Percentiles rank a stretch among this genome's conserved stretches.
Evolutionary conservation across 2,113 vertebrate genomes (phyloP).

Genomic region (Epinephelus fuscoguttatus): DNA sequence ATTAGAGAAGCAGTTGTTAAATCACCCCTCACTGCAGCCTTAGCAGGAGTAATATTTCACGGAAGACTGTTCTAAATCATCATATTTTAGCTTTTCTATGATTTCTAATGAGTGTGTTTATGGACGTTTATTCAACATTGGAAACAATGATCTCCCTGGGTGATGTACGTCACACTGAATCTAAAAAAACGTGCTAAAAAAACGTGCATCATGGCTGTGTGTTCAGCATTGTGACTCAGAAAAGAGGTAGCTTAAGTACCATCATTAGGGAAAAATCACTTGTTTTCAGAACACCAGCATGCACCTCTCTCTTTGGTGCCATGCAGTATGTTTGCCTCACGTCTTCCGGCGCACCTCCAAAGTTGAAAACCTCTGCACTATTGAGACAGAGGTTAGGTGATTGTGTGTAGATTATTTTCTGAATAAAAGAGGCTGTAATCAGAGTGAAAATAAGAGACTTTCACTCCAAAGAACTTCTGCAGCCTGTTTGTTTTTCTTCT

Average conservation of each 20-base stretch:
- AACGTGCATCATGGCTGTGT: background rate
- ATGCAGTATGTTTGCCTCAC: background rate
- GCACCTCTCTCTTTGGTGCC: background rate
- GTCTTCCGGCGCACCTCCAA: background rate
- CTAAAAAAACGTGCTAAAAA: background rate
- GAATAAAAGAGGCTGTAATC: slow-evolving; percentile 6
- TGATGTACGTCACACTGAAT: background rate
- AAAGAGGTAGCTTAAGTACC: background rate
- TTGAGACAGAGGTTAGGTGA: background rate
- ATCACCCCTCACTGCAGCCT: background rate
- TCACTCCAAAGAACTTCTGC: background rate
- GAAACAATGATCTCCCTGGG: background rate
- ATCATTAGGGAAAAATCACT: background rate
- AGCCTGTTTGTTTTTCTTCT: slow-evolving; percentile 21
- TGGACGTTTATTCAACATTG: background rate
- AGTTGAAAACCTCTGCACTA: background rate
- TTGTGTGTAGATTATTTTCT: background rate
- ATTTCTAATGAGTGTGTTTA: background rate
- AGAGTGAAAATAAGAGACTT: background rate
- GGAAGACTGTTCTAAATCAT: background rate
- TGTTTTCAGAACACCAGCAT: background rate
- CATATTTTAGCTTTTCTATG: background rate
- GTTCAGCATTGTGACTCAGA: background rate
- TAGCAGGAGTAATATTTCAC: background rate
- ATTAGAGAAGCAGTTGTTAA: slow-evolving; percentile 15